Conservation (phyloP, 2,888 invertebrate species). For the Lepas anatifera region DNA sequence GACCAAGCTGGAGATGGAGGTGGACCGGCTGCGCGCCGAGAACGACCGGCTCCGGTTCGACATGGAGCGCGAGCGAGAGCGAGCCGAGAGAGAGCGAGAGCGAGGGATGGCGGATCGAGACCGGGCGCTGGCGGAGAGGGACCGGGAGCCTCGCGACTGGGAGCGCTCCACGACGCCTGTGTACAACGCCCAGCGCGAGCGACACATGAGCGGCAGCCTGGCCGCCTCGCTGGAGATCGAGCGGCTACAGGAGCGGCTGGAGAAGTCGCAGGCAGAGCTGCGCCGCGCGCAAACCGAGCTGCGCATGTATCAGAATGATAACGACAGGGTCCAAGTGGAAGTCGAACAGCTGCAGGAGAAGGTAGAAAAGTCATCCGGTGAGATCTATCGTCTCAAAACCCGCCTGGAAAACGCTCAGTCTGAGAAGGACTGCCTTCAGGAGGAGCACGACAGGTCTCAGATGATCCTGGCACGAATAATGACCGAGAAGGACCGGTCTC, state of each 20-base stretch:
- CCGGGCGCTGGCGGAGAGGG: conserved; percentile 14
- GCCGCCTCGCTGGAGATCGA: conserved; percentile 34
- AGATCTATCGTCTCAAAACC: conserved; percentile 85
- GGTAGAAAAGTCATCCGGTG: conserved; percentile 85
- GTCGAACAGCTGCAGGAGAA: conserved; percentile 79
- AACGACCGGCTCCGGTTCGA: conserved; percentile 55
- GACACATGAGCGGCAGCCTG: conserved; percentile 13
- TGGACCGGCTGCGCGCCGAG: conserved; percentile 49
- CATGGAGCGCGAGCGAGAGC: conserved; percentile 46
- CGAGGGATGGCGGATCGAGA: conserved; percentile 19
- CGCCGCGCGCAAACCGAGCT: conserved; percentile 79
- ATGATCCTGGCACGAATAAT: conserved; percentile 45
- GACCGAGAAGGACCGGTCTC: conserved; percentile 26
- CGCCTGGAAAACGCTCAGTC: conserved; percentile 89
- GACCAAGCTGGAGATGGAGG: conserved; percentile 75
- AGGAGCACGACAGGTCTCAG: conserved; percentile 80
- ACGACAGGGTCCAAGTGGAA: conserved; percentile 71
- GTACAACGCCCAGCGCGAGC: conserved; percentile 13
- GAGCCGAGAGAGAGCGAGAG: conserved; percentile 13
- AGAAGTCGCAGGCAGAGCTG: conserved; percentile 70
- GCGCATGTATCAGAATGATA: conserved; percentile 81
- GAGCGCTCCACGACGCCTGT: conserved; percentile 5
- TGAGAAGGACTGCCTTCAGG: conserved; percentile 82
- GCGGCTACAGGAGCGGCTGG: conserved; percentile 50
- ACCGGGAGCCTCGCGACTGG: conserved; percentile 1